Conservation (phyloP, 2,888 invertebrate genomes). For the Tipula lateralis region DNA sequence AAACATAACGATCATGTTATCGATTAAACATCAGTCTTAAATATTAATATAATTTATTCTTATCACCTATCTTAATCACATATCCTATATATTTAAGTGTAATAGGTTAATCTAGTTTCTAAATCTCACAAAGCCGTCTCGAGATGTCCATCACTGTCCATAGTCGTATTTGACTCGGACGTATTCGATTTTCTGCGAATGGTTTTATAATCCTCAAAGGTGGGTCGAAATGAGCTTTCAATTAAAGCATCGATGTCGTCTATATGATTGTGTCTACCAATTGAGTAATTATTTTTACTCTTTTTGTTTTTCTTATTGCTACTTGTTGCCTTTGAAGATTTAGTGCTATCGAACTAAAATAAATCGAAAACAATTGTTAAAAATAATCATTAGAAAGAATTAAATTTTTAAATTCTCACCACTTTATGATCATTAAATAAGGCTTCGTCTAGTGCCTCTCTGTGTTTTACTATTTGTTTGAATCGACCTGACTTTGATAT, state of each 20-base stretch:
- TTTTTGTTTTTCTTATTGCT: not conserved
- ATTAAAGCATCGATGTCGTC: not conserved
- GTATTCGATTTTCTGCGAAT: not conserved
- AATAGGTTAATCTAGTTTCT: too few relatives aligned
- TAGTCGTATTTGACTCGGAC: not conserved
- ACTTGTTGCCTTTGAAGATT: not conserved
- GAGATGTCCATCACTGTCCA: not conserved
- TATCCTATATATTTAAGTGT: not conserved
- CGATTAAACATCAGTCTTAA: not conserved
- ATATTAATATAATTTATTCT: not conserved
- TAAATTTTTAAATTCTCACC: not conserved
- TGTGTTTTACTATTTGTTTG: conserved; percentile 54
- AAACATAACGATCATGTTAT: too few relatives aligned
- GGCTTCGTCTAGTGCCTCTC: conserved; percentile 53
- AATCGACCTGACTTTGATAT: conserved; percentile 58
- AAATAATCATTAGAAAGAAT: not conserved
- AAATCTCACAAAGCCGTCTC: not conserved
- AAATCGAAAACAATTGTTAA: not conserved
- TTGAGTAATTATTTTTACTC: not conserved
- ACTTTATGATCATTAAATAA: conserved; percentile 43
- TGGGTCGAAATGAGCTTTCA: not conserved
- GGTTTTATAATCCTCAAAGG: conserved; percentile 24
- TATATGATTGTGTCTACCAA: not conserved
- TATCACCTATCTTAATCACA: not conserved
- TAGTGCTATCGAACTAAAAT: not conserved